phyloP scores from a whole-genome alignment of 2,113 vertebrate genomes.

The Oriolus oriolus region DNA sequence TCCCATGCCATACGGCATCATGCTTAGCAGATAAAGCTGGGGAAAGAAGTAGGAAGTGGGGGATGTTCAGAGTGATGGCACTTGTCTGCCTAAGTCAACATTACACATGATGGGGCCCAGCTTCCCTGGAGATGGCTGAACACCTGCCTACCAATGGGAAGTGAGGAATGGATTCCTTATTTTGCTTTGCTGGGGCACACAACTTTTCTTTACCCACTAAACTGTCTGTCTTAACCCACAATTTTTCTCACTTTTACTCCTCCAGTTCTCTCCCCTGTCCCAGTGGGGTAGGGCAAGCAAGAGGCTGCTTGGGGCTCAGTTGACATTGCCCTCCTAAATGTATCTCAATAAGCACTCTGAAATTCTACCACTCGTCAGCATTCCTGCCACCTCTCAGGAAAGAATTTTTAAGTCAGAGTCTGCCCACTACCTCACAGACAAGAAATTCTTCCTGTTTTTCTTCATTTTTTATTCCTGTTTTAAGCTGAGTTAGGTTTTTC shows the following conservation, averaged over 20 bases:
- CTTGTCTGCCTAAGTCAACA: background rate
- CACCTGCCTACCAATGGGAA: background rate
- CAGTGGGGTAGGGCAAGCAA: background rate
- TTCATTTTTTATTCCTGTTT: background rate
- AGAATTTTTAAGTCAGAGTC: background rate
- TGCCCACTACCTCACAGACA: background rate
- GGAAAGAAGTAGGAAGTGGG: background rate
- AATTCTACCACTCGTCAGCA: background rate
- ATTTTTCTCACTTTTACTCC: background rate
- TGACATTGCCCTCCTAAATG: background rate
- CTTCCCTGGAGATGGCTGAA: background rate
- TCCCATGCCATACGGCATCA: background rate
- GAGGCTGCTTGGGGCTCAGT: background rate
- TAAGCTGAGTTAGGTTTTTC: background rate
- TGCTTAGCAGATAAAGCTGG: background rate
- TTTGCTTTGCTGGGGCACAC: rapidly evolving
- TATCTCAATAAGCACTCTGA: background rate
- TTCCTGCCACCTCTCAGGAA: background rate
- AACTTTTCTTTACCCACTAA: background rate
- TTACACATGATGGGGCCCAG: too few relatives aligned
- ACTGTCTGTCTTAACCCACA: background rate
- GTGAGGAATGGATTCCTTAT: background rate
- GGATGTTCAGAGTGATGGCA: background rate
- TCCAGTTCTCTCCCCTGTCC: background rate
- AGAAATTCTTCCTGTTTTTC: background rate